Conservation (phyloP, 23 tunicate species). For the Trididemnum clinides region DNA sequence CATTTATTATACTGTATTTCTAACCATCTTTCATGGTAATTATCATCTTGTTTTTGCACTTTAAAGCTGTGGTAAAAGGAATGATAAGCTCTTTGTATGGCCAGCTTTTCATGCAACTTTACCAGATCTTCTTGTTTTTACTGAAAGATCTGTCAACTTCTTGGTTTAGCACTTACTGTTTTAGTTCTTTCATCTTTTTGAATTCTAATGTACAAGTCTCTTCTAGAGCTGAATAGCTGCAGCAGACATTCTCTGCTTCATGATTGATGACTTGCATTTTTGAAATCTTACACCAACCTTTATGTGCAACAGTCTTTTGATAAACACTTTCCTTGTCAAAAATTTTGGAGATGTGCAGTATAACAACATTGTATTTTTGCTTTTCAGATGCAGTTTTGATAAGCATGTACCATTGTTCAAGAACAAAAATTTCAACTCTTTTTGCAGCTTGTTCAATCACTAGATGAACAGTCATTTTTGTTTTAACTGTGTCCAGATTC, state of each 20-base stretch:
- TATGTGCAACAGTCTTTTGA: not conserved
- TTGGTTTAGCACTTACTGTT: not conserved
- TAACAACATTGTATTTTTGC: not conserved
- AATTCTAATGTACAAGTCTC: not conserved
- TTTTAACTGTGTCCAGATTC: conserved; percentile 12
- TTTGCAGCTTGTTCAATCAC: conserved; percentile 11
- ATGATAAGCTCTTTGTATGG: not conserved
- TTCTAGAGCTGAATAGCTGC: not conserved
- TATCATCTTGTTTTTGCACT: no score
- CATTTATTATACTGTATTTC: no score
- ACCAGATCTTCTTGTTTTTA: not conserved
- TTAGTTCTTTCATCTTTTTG: not conserved
- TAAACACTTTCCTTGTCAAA: not conserved
- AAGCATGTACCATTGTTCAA: conserved; percentile 11
- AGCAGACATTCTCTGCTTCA: not conserved
- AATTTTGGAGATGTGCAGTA: not conserved
- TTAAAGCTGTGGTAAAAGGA: not conserved
- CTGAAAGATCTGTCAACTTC: not conserved
- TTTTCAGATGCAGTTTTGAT: not conserved
- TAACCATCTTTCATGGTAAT: no score
- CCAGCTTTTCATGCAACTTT: not conserved
- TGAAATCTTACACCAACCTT: not conserved
- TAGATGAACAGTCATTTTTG: conserved; percentile 1
- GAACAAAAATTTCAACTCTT: conserved; percentile 4
- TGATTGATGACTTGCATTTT: not conserved